phyloP scores from a whole-genome alignment of 92 coral and sea anemone species.

The Meandrina meandrites region DNA sequence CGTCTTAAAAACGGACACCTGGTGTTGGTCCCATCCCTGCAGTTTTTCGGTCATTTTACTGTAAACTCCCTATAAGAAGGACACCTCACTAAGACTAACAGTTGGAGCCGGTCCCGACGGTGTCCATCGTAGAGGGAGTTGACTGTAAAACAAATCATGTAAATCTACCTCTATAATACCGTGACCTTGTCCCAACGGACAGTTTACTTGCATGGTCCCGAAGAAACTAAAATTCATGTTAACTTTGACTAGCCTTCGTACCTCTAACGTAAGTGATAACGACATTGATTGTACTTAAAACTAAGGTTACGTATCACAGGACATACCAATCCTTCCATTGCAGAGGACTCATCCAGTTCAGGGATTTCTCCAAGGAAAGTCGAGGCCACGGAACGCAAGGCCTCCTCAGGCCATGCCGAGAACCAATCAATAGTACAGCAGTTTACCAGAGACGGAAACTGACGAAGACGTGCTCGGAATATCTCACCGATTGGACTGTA shows the following conservation, averaged over 20 bases:
- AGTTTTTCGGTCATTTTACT: too few species aligned
- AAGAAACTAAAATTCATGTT: background rate
- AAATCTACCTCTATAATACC: background rate
- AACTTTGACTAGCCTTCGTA: background rate
- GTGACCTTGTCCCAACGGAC: too few species aligned
- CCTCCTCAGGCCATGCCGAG: constrained; percentile 99
- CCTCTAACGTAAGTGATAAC: background rate
- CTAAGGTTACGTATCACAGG: background rate
- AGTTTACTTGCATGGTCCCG: background rate
- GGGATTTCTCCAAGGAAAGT: constrained; percentile 98
- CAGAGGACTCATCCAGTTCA: constrained; percentile 93
- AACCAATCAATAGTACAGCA: constrained; percentile 99
- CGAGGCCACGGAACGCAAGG: constrained; percentile 94
- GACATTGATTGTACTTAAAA: background rate
- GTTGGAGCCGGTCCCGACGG: too few species aligned
- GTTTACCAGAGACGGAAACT: constrained; percentile 97
- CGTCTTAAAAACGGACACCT: too few species aligned
- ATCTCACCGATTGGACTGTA: constrained; percentile 98
- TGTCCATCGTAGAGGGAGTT: too few species aligned
- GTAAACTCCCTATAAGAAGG: too few species aligned
- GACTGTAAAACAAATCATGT: background rate
- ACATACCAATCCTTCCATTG: constrained; percentile 93
- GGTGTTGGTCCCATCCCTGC: too few species aligned
- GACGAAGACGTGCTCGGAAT: constrained; percentile 98
- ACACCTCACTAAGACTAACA: too few species aligned